phyloP scores from a whole-genome alignment of 1,140 invertebrate genomes.

The Copidosoma floridanum region DNA sequence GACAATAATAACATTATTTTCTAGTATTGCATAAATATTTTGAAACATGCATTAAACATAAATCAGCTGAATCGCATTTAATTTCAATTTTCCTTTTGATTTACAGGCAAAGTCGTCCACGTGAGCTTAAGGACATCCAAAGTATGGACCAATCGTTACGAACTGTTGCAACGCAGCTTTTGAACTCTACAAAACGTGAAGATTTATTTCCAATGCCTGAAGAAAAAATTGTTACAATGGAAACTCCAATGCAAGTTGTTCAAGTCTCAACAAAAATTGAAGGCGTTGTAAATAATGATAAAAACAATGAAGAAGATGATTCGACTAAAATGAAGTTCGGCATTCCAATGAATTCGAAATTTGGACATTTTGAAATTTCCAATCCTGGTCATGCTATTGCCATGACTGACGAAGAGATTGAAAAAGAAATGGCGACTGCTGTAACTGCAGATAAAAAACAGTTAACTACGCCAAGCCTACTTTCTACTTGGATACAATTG shows the following conservation, averaged over 20 bases:
- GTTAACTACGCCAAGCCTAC: constrained; percentile 64
- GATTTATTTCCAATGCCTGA: constrained; percentile 24
- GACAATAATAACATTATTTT: no score
- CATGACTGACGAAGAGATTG: constrained; percentile 52
- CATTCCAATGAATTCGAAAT: constrained; percentile 52
- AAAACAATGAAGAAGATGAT: constrained; percentile 5
- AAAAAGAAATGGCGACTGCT: constrained; percentile 42
- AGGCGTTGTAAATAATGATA: background rate
- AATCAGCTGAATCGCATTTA: no score
- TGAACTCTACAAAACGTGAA: constrained; percentile 40
- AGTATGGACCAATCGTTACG: constrained; percentile 50
- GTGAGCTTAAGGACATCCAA: constrained; percentile 46
- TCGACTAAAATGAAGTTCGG: constrained; percentile 36
- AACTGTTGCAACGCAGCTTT: constrained; percentile 50
- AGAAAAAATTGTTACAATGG: constrained; percentile 19
- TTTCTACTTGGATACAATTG: constrained; percentile 75
- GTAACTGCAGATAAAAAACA: constrained; percentile 49
- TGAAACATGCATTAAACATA: no score
- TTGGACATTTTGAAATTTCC: constrained; percentile 48
- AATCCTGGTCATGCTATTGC: constrained; percentile 55
- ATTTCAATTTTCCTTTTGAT: constrained; percentile 17
- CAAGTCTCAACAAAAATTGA: constrained; percentile 8
- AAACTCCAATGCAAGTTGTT: constrained; percentile 18
- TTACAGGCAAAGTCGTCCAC: constrained; percentile 26
- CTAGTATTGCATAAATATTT: no score